These are phyloP conservation scores for Vanessa tameamea DNA, from an alignment of 1,140 invertebrate genomes.

Conservation along the genomic window DNA sequence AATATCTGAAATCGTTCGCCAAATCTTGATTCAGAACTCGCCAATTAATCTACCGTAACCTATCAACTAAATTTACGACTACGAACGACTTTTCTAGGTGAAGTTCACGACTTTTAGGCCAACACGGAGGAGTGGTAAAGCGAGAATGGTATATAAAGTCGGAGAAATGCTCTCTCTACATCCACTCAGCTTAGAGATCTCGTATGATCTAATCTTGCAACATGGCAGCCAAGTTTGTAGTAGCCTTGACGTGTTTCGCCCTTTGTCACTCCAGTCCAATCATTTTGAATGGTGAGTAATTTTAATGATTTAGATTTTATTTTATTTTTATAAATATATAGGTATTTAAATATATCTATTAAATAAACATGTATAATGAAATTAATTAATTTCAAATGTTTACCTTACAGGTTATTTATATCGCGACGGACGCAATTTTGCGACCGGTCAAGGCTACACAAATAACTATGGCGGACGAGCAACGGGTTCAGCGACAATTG, in stretches of 20 bases:
- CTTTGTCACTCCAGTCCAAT: slow-evolving; percentile 58
- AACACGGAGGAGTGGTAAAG: slow-evolving; percentile 53
- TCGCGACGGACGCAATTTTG: slow-evolving; percentile 63
- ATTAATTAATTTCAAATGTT: no score
- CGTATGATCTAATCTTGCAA: slow-evolving; percentile 30
- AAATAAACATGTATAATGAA: no score
- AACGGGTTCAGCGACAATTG: slow-evolving; percentile 47
- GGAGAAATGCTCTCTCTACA: slow-evolving; percentile 77
- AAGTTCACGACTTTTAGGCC: slow-evolving; percentile 63
- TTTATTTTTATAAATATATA: no score
- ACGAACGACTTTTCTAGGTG: slow-evolving; percentile 60
- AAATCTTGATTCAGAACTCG: slow-evolving; percentile 49
- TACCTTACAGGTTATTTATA: slow-evolving; percentile 50
- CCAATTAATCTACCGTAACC: slow-evolving; percentile 67
- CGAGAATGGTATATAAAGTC: slow-evolving; percentile 65
- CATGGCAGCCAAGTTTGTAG: slow-evolving; percentile 67
- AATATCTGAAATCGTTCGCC: slow-evolving; percentile 41
- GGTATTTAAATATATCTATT: no score
- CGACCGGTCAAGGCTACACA: slow-evolving; percentile 57
- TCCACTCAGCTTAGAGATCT: slow-evolving; percentile 61
- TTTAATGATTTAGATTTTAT: background rate
- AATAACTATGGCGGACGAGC: slow-evolving; percentile 48
- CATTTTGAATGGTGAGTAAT: slow-evolving; percentile 61
- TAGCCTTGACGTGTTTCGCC: slow-evolving; percentile 58
- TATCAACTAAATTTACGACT: slow-evolving; percentile 62